These are phyloP conservation scores for Stratiomys singularior DNA, from an alignment of 2,888 invertebrate species.

Conservation along the genomic window DNA sequence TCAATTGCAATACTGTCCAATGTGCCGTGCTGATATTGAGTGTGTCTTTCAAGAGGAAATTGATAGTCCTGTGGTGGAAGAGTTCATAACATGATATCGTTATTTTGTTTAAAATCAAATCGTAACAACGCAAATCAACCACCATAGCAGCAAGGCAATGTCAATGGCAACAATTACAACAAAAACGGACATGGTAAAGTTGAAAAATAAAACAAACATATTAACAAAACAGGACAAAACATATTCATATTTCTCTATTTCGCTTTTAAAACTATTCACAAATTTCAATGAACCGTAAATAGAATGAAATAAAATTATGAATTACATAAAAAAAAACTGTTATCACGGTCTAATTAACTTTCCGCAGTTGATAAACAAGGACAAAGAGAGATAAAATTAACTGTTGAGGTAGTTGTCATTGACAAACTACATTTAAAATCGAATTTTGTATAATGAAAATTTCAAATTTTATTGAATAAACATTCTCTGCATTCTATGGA, in stretches of 20 bases:
- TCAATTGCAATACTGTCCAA: constrained; percentile 84
- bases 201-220: neutral
- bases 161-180: neutral
- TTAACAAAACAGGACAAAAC: neutral
- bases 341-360: no score
- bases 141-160: neutral
- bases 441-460: no score
- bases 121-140: neutral
- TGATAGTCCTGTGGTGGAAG: constrained; percentile 54
- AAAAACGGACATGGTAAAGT: neutral
- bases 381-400: no score
- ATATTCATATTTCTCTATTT: neutral
- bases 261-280: no score
- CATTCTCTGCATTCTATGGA: no score
- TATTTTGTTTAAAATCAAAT: constrained; percentile 10
- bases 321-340: no score
- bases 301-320: no score
- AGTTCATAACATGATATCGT: constrained; percentile 52
- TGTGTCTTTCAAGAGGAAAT: constrained; percentile 55
- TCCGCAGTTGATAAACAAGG: no score
- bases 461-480: no score
- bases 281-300: no score
- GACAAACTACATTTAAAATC: no score
- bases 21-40: constrained; percentile 74
- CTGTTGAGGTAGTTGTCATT: no score